Evolutionary conservation across 2,888 invertebrate genomes (phyloP).

Genomic region (Calephelis perditalis): DNA sequence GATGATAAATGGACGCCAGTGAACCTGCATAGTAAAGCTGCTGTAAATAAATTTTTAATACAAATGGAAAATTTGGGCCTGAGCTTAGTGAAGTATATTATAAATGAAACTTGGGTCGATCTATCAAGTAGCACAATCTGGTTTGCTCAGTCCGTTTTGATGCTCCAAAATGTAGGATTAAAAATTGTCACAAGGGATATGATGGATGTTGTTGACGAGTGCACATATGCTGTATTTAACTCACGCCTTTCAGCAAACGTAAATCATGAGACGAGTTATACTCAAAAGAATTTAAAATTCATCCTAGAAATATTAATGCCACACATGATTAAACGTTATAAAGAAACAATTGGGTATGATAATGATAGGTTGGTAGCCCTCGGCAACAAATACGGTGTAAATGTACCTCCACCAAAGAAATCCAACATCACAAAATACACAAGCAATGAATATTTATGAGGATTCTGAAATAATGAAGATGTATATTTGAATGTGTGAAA

Average conservation of each 20-base stretch:
- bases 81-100: constrained; percentile 81
- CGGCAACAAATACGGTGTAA: constrained; percentile 75
- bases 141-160: constrained; percentile 86
- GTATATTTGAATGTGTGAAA: constrained; percentile 48
- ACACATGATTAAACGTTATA: constrained; percentile 79
- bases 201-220: constrained; percentile 84
- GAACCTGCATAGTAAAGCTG: constrained; percentile 86
- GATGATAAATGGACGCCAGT: constrained; percentile 93
- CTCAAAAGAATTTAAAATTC: constrained; percentile 84
- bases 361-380: constrained; percentile 71
- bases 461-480: constrained; percentile 43
- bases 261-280: constrained; percentile 63
- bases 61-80: constrained; percentile 85
- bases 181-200: constrained; percentile 86
- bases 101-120: constrained; percentile 82
- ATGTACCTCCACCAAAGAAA: constrained; percentile 74
- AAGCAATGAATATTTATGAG: constrained; percentile 81
- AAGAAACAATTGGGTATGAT: constrained; percentile 79
- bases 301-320: constrained; percentile 82
- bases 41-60: constrained; percentile 81
- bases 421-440: constrained; percentile 83
- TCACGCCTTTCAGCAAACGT: constrained; percentile 81
- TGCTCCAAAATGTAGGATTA: constrained; percentile 86
- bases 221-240: constrained; percentile 84
- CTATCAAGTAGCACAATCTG: constrained; percentile 88